Percentiles rank a stretch among this genome's conserved stretches.
phyloP scores from a whole-genome alignment of 2,888 invertebrate genomes.

The Polydrusus pterygomalis region DNA sequence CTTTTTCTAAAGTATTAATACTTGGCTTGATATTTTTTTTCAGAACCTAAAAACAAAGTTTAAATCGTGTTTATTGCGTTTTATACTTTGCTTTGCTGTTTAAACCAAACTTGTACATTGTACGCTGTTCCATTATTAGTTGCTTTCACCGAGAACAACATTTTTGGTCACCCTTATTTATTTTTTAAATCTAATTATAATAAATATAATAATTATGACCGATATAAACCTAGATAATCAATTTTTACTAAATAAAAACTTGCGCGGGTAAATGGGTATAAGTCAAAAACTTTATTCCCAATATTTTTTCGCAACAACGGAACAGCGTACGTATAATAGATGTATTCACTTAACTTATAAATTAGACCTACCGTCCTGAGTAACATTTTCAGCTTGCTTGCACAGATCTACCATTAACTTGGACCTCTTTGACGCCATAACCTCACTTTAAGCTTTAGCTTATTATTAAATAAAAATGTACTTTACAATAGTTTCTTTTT shows the following conservation, averaged over 20 bases:
- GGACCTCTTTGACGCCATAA: neutral
- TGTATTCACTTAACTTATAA: neutral
- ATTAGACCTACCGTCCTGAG: neutral
- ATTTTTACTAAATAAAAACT: neutral
- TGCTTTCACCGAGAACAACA: neutral
- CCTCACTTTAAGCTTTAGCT: neutral
- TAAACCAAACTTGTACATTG: neutral
- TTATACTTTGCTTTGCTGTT: neutral
- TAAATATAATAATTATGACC: neutral
- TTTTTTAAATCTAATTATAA: neutral
- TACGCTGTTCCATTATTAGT: neutral
- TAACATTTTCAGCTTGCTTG: neutral
- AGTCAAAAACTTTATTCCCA: neutral
- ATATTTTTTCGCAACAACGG: neutral
- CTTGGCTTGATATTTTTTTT: neutral
- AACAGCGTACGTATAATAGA: neutral
- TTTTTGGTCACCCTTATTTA: neutral
- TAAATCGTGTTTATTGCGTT: neutral
- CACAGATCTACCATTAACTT: neutral
- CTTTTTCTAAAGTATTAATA: slow-evolving; percentile 73
- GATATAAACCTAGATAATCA: neutral
- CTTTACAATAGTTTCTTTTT: neutral
- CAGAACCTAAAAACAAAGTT: neutral
- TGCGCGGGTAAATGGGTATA: neutral
- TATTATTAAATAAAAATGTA: neutral